Conservation (phyloP, 2,888 invertebrate species). For the Dryobota labecula region DNA sequence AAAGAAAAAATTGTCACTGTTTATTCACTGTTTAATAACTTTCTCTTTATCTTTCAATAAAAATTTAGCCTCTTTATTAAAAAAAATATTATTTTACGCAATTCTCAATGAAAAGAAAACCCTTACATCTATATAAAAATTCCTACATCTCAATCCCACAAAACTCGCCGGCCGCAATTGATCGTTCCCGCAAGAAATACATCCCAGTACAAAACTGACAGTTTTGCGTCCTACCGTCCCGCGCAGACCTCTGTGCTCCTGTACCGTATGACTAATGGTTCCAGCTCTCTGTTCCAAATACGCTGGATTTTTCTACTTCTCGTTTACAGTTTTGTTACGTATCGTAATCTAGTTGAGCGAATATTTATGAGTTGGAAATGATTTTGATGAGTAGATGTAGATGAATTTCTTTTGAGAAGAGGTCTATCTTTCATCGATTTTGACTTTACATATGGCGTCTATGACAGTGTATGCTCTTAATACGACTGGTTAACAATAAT, state of each 20-base stretch:
- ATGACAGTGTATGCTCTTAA: no score
- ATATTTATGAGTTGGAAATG: background rate
- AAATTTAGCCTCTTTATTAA: background rate
- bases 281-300: slow-evolving; percentile 10
- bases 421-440: background rate
- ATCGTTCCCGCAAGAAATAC: slow-evolving; percentile 54
- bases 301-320: slow-evolving; percentile 31
- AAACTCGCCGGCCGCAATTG: slow-evolving; percentile 28
- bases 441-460: background rate
- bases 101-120: background rate
- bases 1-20: background rate
- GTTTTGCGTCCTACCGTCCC: slow-evolving; percentile 51
- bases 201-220: slow-evolving; percentile 49
- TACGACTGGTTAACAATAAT: no score
- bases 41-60: background rate
- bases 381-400: background rate
- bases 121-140: background rate
- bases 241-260: slow-evolving; percentile 26
- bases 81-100: no score
- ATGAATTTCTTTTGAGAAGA: background rate
- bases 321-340: slow-evolving; percentile 12
- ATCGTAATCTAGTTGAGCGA: background rate
- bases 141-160: background rate
- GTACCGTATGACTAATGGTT: slow-evolving; percentile 45
- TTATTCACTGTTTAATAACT: background rate